Base-by-base conservation (phyloP, 37 sponge, comb jelly and placozoan genomes). In the Amphimedon queenslandica region DNA sequence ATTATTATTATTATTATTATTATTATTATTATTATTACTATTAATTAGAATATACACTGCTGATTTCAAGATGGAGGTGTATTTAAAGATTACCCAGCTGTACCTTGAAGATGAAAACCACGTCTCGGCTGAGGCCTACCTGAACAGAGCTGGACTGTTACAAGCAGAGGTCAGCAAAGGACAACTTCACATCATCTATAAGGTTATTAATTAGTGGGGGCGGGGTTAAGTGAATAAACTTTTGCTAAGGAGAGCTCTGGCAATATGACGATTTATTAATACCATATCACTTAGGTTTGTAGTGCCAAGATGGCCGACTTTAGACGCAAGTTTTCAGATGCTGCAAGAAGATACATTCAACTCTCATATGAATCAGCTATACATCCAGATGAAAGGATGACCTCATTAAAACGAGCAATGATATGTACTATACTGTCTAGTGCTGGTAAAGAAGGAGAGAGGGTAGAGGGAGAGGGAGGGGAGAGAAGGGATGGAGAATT, bases 31-130 rank as follows among this genome's bases (percentile, higher is more conserved):
- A 2, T 28, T 31, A 35, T 28, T 63, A 25, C 28, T 60, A 5
- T 60, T n/a, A n/a, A 60, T 55, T 57, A 95, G 88, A 60, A 73
- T 90, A 8, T 96, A 96, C 58, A 64, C 79, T 30, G 53, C 79
- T 37, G 84, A 88, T 23, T 98, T 85, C 83, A 94, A 88, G 64
- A 89, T 94, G 84, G 93, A 98, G 71, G 69, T 94, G 24, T 98
- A 98, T 69, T 73, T 98, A 58, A 94, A 86, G 76, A 98, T 98
- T 40, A 92, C 99, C 21, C 87, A 63, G 39, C 80, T 98, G 37
- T 94, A 89, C 55, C 64, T 97, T 58, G 92, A 93, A 47, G 94
- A 87, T 16, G 71, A 85, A 27, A 75, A 85, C 20, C 82, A 93
- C 51, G 75, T 82, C 24, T 78, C 93, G 56, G 98, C 98, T 20